A percentile compares a stretch with the other conserved stretches of the same genome.
phyloP scores from a whole-genome alignment of 2,113 vertebrate genomes.

The Ptilorrhoa leucosticta region DNA sequence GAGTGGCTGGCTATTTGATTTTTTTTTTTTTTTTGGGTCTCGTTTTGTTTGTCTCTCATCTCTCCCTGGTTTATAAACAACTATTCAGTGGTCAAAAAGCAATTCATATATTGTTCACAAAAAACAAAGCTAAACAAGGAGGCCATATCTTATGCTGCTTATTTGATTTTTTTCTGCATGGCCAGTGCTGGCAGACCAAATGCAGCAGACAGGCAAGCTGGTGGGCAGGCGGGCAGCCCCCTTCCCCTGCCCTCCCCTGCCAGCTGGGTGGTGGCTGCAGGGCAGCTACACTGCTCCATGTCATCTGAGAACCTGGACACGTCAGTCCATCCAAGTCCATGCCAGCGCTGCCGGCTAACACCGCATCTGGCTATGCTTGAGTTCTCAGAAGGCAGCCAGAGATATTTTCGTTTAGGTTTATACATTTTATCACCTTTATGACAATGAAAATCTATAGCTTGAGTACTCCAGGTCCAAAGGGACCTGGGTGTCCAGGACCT shows the following conservation, averaged over 20 bases:
- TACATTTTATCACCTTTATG: constrained; percentile 64
- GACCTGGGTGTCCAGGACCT: background rate
- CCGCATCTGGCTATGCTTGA: constrained; percentile 13
- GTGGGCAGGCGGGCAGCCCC: background rate
- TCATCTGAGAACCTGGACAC: background rate
- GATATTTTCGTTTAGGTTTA: constrained; percentile 56
- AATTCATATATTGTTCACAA: background rate
- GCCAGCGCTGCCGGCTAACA: background rate
- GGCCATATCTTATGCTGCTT: background rate
- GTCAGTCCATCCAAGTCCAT: background rate
- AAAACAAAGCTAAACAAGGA: background rate
- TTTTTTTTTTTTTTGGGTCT: background rate
- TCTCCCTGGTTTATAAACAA: background rate
- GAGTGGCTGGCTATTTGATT: background rate
- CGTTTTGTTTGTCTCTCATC: background rate
- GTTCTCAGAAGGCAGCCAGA: constrained; percentile 52
- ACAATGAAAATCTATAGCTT: constrained; percentile 16
- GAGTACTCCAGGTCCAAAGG: constrained; percentile 45
- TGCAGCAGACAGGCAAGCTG: background rate
- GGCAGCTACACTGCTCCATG: background rate
- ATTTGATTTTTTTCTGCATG: background rate
- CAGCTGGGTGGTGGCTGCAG: background rate
- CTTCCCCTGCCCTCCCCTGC: background rate
- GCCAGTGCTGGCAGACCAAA: background rate
- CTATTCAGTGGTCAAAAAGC: background rate